Percentiles rank a stretch among this genome's conserved stretches.
Conservation (phyloP, 2,797 vertebrate species). For the Acropternis orthonyx region DNA sequence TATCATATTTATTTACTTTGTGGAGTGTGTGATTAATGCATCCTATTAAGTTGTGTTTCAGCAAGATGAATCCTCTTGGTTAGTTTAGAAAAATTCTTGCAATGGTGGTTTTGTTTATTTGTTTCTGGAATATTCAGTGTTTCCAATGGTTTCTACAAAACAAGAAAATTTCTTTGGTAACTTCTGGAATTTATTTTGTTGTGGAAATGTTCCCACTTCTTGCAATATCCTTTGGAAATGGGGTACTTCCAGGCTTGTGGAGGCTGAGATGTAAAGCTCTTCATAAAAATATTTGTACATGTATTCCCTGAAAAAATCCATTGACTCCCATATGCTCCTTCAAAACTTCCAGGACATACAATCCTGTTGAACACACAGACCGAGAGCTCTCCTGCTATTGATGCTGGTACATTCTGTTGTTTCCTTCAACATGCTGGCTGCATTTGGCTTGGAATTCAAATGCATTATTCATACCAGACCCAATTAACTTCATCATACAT, state of each 20-base stretch:
- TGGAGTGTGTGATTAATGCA: not conserved
- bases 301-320: not conserved
- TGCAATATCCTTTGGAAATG: not conserved
- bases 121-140: not conserved
- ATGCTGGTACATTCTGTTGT: not conserved
- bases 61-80: not conserved
- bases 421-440: not conserved
- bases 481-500: not conserved
- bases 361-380: not conserved
- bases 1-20: not conserved
- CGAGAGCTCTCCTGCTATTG: not conserved
- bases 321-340: not conserved
- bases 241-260: not conserved
- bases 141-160: not conserved
- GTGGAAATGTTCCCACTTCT: not conserved
- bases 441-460: not conserved
- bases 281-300: not conserved
- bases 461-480: not conserved
- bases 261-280: not conserved
- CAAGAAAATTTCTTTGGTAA: not conserved
- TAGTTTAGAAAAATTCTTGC: not conserved
- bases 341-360: not conserved
- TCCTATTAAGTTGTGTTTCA: not conserved
- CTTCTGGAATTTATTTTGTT: not conserved
- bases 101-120: not conserved